phyloP scores from a whole-genome alignment of 2,113 vertebrate species.

The Neogale vison region DNA sequence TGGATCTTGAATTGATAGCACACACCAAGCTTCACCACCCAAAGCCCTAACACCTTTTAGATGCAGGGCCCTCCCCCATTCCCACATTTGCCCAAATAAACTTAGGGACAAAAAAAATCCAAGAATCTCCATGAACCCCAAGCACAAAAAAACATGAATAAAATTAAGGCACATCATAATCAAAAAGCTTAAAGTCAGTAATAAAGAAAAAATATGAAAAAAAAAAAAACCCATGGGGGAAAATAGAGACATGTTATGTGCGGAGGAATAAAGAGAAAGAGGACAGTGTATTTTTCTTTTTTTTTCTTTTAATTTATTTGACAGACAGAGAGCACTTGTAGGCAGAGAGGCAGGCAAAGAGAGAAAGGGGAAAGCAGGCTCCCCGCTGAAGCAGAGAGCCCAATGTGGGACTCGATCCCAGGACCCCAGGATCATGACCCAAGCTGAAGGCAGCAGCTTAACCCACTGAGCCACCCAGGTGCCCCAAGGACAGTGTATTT shows the following conservation, averaged over 20 bases:
- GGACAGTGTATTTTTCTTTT: background rate
- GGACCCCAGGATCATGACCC: too few species aligned
- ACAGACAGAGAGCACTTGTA: too few species aligned
- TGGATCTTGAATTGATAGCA: slow-evolving; percentile 93
- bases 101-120: background rate
- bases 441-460: too few species aligned
- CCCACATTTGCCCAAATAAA: background rate
- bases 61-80: background rate
- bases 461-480: too few species aligned
- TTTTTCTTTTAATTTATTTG: too few species aligned
- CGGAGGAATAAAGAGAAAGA: background rate
- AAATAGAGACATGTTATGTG: background rate
- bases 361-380: too few species aligned
- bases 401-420: too few species aligned
- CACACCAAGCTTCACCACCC: slow-evolving; percentile 95
- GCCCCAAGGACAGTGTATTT: background rate
- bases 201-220: slow-evolving; percentile 24
- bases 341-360: too few species aligned
- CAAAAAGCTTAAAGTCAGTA: background rate
- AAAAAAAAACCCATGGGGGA: accelerated
- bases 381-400: too few species aligned
- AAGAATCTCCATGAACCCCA: background rate
- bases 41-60: slow-evolving; percentile 94
- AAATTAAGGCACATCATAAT: background rate
- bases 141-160: background rate